Conservation (phyloP, 1,140 invertebrate species). For the Thaumatotibia leucotreta region DNA sequence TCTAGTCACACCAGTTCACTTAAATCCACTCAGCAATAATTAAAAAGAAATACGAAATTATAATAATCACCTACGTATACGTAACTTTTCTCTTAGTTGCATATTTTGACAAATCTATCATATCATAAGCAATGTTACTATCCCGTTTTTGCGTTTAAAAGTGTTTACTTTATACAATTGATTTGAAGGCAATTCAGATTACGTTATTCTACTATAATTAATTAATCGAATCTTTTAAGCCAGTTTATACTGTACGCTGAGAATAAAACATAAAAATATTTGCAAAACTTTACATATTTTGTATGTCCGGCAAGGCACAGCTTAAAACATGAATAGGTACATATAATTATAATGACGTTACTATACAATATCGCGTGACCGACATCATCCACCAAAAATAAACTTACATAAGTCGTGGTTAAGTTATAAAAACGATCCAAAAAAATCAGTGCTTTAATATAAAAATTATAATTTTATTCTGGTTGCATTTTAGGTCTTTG, state of each 20-base stretch:
- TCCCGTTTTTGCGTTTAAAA: no score
- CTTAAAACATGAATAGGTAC: constrained; percentile 24
- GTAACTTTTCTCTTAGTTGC: background rate
- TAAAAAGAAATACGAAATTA: background rate
- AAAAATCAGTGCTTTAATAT: no score
- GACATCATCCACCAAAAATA: background rate
- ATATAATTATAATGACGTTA: constrained; percentile 24
- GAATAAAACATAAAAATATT: background rate
- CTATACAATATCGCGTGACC: background rate
- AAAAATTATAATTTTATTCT: no score
- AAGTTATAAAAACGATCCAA: no score
- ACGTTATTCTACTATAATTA: no score
- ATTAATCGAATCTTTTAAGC: no score
- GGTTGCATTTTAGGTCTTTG: no score
- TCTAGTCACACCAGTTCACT: background rate
- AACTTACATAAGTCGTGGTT: no score
- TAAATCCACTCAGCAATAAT: background rate
- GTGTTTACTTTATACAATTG: no score
- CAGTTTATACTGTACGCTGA: background rate
- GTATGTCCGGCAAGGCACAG: constrained; percentile 25
- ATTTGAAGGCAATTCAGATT: no score
- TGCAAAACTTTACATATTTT: background rate
- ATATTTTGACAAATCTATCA: background rate
- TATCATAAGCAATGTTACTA: no score
- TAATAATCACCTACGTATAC: background rate